Evolutionary conservation across 2,888 invertebrate species (phyloP), one percentile per base, ranked within the genome.

Genomic region (Lepidochrysops patricia): DNA sequence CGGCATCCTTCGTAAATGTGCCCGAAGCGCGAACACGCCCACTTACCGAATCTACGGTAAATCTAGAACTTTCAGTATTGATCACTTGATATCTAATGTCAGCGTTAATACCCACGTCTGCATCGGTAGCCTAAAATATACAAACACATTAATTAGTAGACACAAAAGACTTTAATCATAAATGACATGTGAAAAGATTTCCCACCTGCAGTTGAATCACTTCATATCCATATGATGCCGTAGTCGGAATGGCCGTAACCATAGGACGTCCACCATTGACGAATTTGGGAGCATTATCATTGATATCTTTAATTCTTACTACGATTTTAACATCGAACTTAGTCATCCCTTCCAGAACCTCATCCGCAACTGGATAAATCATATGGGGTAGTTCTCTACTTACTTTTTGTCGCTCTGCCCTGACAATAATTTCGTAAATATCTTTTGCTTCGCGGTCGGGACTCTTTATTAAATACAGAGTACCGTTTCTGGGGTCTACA

Each of bases 211-310:
- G 90, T 72, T 92, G 92, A 54, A 95, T 91, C 59, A 96, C 93
- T 74, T 95, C 94, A 74, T 95, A 94, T 0, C 96, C 96, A 76
- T 95, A 96, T 62, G 92, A 92, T 5, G 95, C 96, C 27, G 94
- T 93, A 0, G 95, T 92, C 0, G 96, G 95, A 63, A 96, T 93
- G 0, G 96, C 96, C 0, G 96, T 95, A 0, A 97, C 93, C 66
- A 96, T 91, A 0, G 96, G 96, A 32, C 94, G 89, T 2, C 95
- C 95, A 60, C 92, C 92, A 43, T 92, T 92, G 2, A 91, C 91
- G 74, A 97, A 97, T 70, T 90, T 92, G 0, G 96, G 96, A 2
- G 93, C 85, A 75, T 97, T 96, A 73, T 97, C 96, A 72, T 97
- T 97, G 0, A 94, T 92, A 76, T 97, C 96, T 54, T 92, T 91